phyloP scores from a whole-genome alignment of 1,140 invertebrate species.

The Pygmarrhopalites habei region DNA sequence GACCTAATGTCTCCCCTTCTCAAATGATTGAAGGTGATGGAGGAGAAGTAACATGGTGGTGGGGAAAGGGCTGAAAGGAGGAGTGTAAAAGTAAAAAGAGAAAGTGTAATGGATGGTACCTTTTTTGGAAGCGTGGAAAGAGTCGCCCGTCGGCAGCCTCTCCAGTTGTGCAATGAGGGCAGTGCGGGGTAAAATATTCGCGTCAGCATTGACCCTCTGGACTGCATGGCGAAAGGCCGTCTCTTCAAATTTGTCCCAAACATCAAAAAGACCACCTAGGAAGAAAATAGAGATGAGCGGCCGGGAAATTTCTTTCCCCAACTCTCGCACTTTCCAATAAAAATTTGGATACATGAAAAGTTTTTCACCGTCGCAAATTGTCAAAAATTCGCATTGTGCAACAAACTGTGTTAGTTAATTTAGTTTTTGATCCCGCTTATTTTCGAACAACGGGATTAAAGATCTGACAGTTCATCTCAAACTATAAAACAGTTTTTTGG shows the following conservation, averaged over 20 bases:
- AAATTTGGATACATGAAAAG: background rate
- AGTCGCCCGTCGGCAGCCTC: conserved; percentile 45
- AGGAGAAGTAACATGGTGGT: too few relatives aligned
- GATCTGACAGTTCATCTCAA: too few relatives aligned
- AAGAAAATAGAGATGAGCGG: background rate
- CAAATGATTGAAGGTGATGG: too few relatives aligned
- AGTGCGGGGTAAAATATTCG: conserved; percentile 42
- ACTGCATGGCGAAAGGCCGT: conserved; percentile 48
- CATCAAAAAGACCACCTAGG: conserved; percentile 48
- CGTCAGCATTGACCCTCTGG: conserved; percentile 45
- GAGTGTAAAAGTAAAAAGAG: too few relatives aligned
- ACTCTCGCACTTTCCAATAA: background rate
- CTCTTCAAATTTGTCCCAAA: conserved; percentile 44
- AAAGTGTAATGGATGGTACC: conserved; percentile 43
- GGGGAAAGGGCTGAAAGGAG: too few relatives aligned
- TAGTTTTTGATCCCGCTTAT: too few relatives aligned
- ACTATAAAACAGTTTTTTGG: too few relatives aligned
- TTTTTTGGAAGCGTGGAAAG: conserved; percentile 48
- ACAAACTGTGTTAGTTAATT: background rate
- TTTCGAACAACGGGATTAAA: too few relatives aligned
- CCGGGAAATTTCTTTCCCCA: background rate
- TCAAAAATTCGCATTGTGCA: background rate
- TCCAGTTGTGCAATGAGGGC: conserved; percentile 43
- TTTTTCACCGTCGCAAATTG: background rate
- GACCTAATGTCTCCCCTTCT: too few relatives aligned